Evolutionary conservation across 2,888 invertebrate genomes (phyloP).

Genomic region (Lithophane leautieri): DNA sequence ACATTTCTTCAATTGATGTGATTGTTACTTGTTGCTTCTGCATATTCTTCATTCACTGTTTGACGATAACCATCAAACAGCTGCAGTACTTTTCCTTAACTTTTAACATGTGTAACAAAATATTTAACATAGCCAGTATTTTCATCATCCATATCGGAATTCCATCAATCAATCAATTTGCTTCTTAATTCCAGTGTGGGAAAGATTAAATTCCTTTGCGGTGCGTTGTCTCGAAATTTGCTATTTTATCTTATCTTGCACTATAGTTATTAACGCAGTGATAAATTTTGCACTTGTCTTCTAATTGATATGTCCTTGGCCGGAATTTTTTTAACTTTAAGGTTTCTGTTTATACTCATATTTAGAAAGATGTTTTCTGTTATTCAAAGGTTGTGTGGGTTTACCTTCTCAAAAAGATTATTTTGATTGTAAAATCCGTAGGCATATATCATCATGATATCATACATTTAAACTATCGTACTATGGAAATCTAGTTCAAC

Average conservation of each 20-base stretch:
- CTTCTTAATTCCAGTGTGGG: not conserved
- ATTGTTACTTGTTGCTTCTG: constrained; percentile 45
- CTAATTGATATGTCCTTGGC: constrained; percentile 59
- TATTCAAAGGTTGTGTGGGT: not conserved
- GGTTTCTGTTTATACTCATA: not conserved
- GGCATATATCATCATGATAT: not conserved
- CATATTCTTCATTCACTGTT: constrained; percentile 32
- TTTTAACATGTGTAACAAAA: constrained; percentile 13
- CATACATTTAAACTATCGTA: constrained; percentile 21
- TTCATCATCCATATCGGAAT: constrained; percentile 18
- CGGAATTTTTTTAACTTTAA: constrained; percentile 15
- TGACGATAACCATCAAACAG: constrained; percentile 4
- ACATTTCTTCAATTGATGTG: constrained; percentile 21
- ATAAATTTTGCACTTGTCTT: constrained; percentile 71
- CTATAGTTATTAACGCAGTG: constrained; percentile 58
- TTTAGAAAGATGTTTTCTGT: not conserved
- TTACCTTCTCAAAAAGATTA: not conserved
- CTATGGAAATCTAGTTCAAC: constrained; percentile 25
- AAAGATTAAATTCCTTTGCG: constrained; percentile 59
- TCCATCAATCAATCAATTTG: constrained; percentile 24
- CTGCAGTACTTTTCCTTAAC: not conserved
- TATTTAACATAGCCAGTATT: constrained; percentile 4
- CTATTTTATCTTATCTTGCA: constrained; percentile 65
- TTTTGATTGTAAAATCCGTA: not conserved
- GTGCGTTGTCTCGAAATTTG: constrained; percentile 38